These are phyloP conservation scores for Dicaeum eximium DNA, from an alignment of 2,113 vertebrate species.

Conservation along the genomic window DNA sequence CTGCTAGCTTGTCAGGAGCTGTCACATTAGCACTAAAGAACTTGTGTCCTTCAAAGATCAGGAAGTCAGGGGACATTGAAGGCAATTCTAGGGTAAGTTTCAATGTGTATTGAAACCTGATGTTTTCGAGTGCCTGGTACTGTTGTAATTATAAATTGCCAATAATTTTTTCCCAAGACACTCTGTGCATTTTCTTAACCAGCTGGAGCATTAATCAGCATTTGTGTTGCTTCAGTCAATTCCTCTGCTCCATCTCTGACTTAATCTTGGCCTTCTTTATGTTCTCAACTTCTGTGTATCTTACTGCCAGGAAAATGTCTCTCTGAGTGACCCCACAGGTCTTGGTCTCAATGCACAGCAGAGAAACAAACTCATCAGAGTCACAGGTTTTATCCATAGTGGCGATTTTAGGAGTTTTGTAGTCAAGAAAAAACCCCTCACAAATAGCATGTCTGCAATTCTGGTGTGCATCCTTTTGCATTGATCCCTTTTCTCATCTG, in stretches of 20 bases:
- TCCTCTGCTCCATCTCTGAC: background rate
- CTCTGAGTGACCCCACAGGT: background rate
- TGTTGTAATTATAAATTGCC: constrained; percentile 12
- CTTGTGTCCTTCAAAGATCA: background rate
- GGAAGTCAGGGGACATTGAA: background rate
- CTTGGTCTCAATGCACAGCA: background rate
- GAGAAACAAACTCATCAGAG: background rate
- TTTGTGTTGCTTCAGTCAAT: background rate
- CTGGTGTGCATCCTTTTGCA: background rate
- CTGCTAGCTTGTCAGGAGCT: background rate
- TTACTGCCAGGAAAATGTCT: background rate
- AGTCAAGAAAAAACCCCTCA: background rate
- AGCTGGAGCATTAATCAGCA: background rate
- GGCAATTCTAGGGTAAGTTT: background rate
- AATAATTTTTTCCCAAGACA: background rate
- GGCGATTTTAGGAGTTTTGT: background rate
- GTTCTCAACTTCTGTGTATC: background rate
- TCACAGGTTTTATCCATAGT: background rate
- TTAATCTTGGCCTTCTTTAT: background rate
- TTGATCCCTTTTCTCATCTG: background rate
- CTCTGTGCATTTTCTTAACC: background rate
- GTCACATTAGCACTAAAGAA: background rate
- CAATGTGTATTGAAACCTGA: background rate
- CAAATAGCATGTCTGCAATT: background rate
- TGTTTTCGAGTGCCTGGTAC: background rate